A percentile compares a stretch with the other conserved stretches of the same genome.
These are phyloP conservation scores for Limnephilus rhombicus DNA, from an alignment of 2,888 invertebrate genomes.

Conservation along the genomic window DNA sequence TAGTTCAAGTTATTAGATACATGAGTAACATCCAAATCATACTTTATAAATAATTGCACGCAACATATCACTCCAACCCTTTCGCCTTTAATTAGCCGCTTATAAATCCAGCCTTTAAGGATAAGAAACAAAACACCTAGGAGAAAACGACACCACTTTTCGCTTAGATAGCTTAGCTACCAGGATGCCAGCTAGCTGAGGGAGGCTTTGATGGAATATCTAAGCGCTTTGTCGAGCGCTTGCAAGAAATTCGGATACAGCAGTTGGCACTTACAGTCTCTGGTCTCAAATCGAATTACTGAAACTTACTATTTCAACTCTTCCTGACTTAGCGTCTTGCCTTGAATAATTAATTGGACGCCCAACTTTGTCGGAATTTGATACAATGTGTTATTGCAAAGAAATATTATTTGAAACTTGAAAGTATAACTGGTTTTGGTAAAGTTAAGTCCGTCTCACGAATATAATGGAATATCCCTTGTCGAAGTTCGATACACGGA, in stretches of 20 bases:
- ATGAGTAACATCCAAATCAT: no score
- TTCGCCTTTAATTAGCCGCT: no score
- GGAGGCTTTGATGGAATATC: conserved; percentile 33
- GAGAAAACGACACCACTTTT: conserved; percentile 17
- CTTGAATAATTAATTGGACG: conserved; percentile 22
- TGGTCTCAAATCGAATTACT: conserved; percentile 26
- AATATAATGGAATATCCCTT: no score
- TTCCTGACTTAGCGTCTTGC: not conserved
- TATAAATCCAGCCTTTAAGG: no score
- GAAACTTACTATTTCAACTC: not conserved
- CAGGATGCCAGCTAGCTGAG: not conserved
- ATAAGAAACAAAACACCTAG: no score
- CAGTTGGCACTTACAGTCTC: conserved; percentile 6
- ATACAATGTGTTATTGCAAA: not conserved
- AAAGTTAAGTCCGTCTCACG: no score
- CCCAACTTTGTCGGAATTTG: not conserved
- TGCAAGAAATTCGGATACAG: not conserved
- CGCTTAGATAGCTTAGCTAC: not conserved
- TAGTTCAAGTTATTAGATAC: no score
- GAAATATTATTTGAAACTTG: not conserved
- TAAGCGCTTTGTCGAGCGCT: not conserved
- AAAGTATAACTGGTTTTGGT: not conserved
- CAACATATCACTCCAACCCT: no score
- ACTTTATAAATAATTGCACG: no score
- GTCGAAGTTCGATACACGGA: no score